Percentiles rank a stretch among this genome's conserved stretches.
Evolutionary conservation across 2,888 invertebrate genomes (phyloP).

Genomic region (Drosophila kokeensis): DNA sequence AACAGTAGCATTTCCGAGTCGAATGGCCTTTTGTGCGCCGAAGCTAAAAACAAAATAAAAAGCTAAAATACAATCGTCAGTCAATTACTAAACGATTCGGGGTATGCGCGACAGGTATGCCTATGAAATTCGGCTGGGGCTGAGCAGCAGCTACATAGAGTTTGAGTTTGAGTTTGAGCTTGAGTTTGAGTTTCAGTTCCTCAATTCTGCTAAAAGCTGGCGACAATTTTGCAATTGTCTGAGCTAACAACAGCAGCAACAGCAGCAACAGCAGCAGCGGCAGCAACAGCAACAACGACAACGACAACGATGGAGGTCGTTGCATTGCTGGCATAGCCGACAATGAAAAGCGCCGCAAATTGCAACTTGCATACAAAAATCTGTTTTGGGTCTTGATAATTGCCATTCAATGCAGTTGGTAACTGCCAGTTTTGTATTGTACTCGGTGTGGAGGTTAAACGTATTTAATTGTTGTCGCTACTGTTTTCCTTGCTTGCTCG

Average conservation of each 20-base stretch:
- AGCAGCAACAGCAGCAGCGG: conserved; percentile 2
- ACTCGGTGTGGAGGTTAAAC: conserved; percentile 20
- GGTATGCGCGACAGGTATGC: conserved; percentile 80
- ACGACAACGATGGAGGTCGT: conserved; percentile 71
- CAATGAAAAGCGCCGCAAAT: conserved; percentile 79
- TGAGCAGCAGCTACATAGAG: conserved; percentile 13
- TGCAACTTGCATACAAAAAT: conserved; percentile 80
- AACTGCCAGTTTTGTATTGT: conserved; percentile 7
- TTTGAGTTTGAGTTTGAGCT: conserved; percentile 12
- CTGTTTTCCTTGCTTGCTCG: conserved; percentile 36
- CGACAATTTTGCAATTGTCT: conserved; percentile 83
- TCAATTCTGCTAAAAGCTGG: conserved; percentile 61
- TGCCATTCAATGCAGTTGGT: conserved; percentile 50
- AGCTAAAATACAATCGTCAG: conserved; percentile 68
- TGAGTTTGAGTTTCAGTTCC: conserved; percentile 37
- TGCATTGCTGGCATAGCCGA: conserved; percentile 74
- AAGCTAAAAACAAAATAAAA: conserved; percentile 29
- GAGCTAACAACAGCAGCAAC: conserved; percentile 27
- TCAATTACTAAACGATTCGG: conserved; percentile 78
- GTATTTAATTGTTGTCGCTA: conserved; percentile 74
- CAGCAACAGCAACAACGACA: conserved; percentile 29
- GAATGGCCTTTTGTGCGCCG: conserved; percentile 64
- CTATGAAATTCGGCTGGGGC: conserved; percentile 57
- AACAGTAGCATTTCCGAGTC: conserved; percentile 38
- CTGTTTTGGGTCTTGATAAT: conserved; percentile 74